phyloP scores from a whole-genome alignment of 2,113 vertebrate genomes.

The Motacilla tschutschensis region DNA sequence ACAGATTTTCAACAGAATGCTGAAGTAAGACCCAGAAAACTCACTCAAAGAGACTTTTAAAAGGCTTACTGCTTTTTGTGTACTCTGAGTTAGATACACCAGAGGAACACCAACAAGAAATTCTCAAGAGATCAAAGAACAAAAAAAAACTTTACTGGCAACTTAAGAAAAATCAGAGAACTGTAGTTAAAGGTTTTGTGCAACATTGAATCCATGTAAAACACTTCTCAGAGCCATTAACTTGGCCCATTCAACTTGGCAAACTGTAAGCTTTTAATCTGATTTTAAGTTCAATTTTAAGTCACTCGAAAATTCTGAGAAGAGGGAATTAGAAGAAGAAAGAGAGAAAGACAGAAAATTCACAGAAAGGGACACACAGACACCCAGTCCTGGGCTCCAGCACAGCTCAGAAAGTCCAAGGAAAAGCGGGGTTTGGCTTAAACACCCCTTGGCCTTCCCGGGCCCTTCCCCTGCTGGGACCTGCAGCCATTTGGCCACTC shows the following conservation, averaged over 20 bases:
- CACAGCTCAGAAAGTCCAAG: neutral
- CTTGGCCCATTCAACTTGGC: neutral
- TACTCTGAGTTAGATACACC: neutral
- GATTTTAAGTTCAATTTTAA: neutral
- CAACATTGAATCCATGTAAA: neutral
- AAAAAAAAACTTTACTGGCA: neutral
- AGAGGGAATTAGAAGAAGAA: neutral
- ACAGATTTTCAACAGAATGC: neutral
- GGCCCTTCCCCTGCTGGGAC: no score
- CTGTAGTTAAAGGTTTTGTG: neutral
- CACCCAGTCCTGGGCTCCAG: neutral
- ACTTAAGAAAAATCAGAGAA: neutral
- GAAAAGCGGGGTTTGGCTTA: neutral
- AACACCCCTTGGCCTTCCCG: neutral
- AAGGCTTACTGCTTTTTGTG: neutral
- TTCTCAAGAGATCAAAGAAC: neutral
- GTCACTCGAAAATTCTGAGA: neutral
- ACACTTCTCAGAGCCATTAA: neutral
- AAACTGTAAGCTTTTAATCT: neutral
- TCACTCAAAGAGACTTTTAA: neutral
- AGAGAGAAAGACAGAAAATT: neutral
- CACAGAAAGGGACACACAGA: neutral
- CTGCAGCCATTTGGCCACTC: neutral
- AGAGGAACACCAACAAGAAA: neutral
- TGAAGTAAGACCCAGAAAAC: neutral